Evolutionary conservation across 2,797 vertebrate species (phyloP), one percentile per base, ranked within the genome.

Genomic region (Channa striata): DNA sequence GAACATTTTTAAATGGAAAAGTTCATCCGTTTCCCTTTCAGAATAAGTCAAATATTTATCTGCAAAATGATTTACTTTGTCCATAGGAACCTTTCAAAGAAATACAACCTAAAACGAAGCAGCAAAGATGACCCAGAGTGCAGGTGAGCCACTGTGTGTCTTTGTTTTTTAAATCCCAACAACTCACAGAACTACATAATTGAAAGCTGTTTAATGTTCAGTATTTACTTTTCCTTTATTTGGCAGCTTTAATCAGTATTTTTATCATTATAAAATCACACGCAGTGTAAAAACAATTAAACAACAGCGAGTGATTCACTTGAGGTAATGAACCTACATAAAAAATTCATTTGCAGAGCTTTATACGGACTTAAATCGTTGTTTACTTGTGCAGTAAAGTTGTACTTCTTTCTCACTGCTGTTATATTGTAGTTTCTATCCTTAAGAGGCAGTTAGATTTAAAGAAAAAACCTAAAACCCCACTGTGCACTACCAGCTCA

Each of bases 71-170:
- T 47, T 58, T 20, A 82, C 50, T 8, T 68, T 80, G 13, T 79
- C 67, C 54, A 47, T 91, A 97, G 96, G 90, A 96, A 92, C 86
- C 91, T 97, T 74, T 96, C 95, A 66, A 97, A 97, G 91, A 97
- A 96, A 82, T 96, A 95, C 58, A 93, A 95, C 70, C 90, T 94
- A 30, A 97, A 97, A 86, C 91, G 95, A 86, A 93, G 92, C 62
- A 78, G 84, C 75, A 96, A 96, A 90, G 96, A 97, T 83, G 96
- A 97, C 62, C 95, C 94, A 6, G 96, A 97, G 51, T 93, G 93
- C 94, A 95, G 96, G 96, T 96, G 91, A 95, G 93, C 34, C 3
- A 8, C 39, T 64, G 47, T 42, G 30, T 51, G 13, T 33, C 58
- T 71, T 47, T 33, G 4, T 64, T 8, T 50, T 1, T 25, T 10